Base-by-base conservation (phyloP, 2,888 invertebrate species). In the Antheraea assamensis region DNA sequence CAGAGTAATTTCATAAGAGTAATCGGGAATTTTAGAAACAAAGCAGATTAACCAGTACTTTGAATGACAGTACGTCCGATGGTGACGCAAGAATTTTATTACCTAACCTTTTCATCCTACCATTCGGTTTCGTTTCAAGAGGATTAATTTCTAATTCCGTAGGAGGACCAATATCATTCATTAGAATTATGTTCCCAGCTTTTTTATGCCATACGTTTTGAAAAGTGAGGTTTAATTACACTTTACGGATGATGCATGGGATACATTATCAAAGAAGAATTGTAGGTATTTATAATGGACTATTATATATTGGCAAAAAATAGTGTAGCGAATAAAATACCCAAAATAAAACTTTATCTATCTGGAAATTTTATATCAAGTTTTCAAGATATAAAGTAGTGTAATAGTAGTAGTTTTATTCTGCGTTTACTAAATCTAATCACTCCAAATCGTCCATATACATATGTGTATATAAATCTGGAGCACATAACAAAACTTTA, bases 71-170 rank as follows among this genome's bases (percentile, higher is more conserved):
- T 84, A 81, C 79, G 88, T 84, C 85, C 88, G 78, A 84, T 81
- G 88, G 90, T 90, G 91, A 92, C 89, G 89, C 87, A 90, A 91
- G 90, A 92, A 88, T 92, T 91, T 92, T 92, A 92, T 92, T 92
- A 90, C 89, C 86, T 81, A 81, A 76, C 76, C 79, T 78, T 78
- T 76, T 77, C 78, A 78, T 80, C 78, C 79, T 17, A 30, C 80
- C 79, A 77, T 81, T 78, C 83, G 81, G 83, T 84, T 86, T 85
- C 87, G 87, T 89, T 92, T 90, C 89, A 91, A 92, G 89, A 90
- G 93, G 93, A 93, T 94, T 93, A 93, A 89, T 91, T 91, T 91
- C 90, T 93, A 91, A 94, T 93, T 93, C 92, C 88, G 84, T 85
- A 87, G 90, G 89, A 93, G 90, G 87, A 88, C 90, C 90, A 90